phyloP scores from a whole-genome alignment of 2,113 vertebrate genomes.

The Murina feae region DNA sequence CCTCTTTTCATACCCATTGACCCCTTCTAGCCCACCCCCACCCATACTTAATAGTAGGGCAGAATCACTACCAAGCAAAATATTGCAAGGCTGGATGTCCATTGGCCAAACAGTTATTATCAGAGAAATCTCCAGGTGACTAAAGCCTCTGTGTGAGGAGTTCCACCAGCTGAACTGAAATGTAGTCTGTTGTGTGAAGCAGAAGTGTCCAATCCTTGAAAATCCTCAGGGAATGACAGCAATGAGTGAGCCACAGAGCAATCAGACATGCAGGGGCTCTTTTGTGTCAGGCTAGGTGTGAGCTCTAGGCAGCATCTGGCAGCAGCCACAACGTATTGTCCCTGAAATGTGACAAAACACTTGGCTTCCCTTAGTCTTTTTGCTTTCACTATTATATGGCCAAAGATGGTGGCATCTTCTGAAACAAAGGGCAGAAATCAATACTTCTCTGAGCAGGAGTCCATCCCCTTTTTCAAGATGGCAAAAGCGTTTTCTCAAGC shows the following conservation, averaged over 20 bases:
- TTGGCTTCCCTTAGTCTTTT: background rate
- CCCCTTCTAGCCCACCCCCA: too few species aligned
- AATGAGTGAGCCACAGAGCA: background rate
- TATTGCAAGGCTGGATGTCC: background rate
- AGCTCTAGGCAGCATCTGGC: background rate
- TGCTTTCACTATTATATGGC: background rate
- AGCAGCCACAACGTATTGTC: background rate
- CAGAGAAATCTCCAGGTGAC: background rate
- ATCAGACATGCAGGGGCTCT: background rate
- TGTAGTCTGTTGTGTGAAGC: background rate
- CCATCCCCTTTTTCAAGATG: background rate
- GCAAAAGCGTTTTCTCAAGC: conserved; percentile 27
- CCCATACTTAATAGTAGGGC: background rate
- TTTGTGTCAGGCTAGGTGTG: background rate
- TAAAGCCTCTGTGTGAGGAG: background rate
- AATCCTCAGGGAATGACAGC: background rate
- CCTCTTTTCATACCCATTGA: too few species aligned
- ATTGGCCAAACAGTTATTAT: background rate
- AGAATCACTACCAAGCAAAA: background rate
- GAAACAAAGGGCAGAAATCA: background rate
- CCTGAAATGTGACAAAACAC: background rate
- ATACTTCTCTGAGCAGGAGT: background rate
- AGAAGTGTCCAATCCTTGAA: background rate
- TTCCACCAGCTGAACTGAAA: background rate
- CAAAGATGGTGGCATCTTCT: background rate